These are phyloP conservation scores for Clarias macrocephalus DNA, from an alignment of 2,113 vertebrate genomes.

Conservation along the genomic window DNA sequence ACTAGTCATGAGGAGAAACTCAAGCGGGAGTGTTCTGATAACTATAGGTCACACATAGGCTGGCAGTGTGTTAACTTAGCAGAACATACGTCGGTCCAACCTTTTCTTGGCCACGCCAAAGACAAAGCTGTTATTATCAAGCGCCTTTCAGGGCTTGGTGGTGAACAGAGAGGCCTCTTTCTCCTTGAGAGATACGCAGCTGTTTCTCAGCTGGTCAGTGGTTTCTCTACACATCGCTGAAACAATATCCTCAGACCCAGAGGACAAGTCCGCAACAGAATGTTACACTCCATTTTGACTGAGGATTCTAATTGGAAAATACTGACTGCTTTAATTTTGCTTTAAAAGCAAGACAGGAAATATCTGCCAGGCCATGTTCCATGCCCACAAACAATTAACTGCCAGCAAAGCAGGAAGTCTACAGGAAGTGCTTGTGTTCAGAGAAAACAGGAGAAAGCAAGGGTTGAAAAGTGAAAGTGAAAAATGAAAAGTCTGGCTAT, in stretches of 20 bases:
- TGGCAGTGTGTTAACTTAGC: constrained; percentile 1
- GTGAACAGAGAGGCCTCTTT: constrained; percentile 62
- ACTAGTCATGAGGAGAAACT: background rate
- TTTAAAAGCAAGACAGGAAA: constrained; percentile 61
- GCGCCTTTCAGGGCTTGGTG: constrained; percentile 26
- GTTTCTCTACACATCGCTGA: constrained; percentile 21
- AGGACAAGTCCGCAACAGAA: background rate
- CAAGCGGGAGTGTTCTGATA: background rate
- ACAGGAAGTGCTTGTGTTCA: constrained; percentile 63
- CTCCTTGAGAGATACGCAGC: constrained; percentile 58
- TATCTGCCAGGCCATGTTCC: constrained; percentile 52
- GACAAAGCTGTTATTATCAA: constrained; percentile 63
- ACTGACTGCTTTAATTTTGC: constrained; percentile 37
- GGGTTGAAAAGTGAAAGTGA: background rate
- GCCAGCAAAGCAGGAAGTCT: constrained; percentile 63
- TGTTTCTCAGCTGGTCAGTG: constrained; percentile 53
- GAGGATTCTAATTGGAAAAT: background rate
- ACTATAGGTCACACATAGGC: constrained; percentile 14
- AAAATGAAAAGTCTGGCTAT: background rate
- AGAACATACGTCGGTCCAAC: constrained; percentile 46
- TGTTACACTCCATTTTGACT: background rate
- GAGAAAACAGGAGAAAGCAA: constrained; percentile 47
- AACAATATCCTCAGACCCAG: constrained; percentile 19
- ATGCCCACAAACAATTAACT: constrained; percentile 60
- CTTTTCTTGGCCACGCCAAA: constrained; percentile 27